Evolutionary conservation across 2,113 vertebrate species (phyloP).

Genomic region (Vulpes vulpes): DNA sequence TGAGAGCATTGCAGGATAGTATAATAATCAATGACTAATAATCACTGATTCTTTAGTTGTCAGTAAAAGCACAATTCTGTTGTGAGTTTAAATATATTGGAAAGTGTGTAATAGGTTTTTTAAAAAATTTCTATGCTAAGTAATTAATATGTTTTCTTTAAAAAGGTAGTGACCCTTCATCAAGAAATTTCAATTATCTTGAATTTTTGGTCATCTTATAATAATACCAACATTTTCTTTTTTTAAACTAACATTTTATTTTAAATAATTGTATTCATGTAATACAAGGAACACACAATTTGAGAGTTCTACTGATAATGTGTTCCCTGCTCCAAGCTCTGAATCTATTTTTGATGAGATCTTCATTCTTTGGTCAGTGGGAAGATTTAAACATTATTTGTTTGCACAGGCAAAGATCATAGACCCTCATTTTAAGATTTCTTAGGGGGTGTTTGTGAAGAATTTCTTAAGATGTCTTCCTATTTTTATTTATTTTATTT

Average conservation of each 20-base stretch:
- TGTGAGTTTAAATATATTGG: not conserved
- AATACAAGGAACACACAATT: not conserved
- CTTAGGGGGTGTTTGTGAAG: not conserved
- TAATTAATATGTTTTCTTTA: not conserved
- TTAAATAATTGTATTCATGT: not conserved
- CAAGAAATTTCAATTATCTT: not conserved
- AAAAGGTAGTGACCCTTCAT: not conserved
- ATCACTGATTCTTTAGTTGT: not conserved
- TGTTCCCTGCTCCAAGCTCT: not conserved
- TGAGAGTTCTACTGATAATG: not conserved
- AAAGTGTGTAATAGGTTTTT: not conserved
- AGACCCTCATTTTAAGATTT: constrained; percentile 18
- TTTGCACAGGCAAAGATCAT: not conserved
- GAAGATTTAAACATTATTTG: not conserved
- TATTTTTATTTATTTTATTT: not conserved
- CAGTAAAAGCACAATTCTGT: not conserved
- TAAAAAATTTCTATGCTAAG: not conserved
- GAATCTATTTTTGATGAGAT: not conserved
- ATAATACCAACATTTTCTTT: not conserved
- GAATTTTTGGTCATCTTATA: constrained; percentile 1
- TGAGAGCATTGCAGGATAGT: not conserved
- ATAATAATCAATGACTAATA: not conserved
- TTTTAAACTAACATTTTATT: constrained; percentile 56
- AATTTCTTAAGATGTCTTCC: constrained; percentile 24
- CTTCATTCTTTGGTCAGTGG: not conserved